These are phyloP conservation scores for Acanthococcus lagerstroemiae DNA, from an alignment of 2,888 invertebrate species.

Conservation along the genomic window DNA sequence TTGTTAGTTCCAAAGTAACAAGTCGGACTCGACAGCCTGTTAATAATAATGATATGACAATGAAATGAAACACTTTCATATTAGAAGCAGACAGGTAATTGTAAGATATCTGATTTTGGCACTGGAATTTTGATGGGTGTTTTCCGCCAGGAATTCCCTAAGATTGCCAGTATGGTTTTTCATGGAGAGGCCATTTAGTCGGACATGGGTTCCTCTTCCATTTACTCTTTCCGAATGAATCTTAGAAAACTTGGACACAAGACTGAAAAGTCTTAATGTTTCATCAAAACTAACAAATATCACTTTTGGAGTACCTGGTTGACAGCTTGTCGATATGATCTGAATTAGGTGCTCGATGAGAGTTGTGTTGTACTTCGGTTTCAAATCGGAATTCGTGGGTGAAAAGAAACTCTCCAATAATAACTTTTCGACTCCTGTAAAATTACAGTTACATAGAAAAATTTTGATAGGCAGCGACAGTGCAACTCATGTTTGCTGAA, in stretches of 20 bases:
- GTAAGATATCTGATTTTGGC: not conserved
- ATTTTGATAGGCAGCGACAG: conserved; percentile 3
- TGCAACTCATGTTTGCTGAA: not conserved
- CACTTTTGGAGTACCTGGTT: conserved; percentile 56
- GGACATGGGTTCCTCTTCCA: too few species aligned
- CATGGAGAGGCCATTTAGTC: too few species aligned
- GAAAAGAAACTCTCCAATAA: conserved; percentile 67
- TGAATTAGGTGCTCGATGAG: conserved; percentile 73
- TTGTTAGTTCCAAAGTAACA: conserved; percentile 80
- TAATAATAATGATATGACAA: conserved; percentile 33
- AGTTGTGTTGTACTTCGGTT: conserved; percentile 59
- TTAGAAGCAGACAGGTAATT: too few species aligned
- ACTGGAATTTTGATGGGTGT: too few species aligned
- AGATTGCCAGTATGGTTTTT: too few species aligned
- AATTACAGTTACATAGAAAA: conserved; percentile 37
- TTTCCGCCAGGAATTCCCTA: too few species aligned
- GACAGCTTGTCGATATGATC: conserved; percentile 74
- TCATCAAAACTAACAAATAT: conserved; percentile 6
- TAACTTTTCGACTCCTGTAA: conserved; percentile 68
- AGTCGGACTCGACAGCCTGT: conserved; percentile 76
- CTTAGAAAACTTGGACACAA: too few species aligned
- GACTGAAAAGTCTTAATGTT: too few species aligned
- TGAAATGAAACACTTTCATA: conserved; percentile 6
- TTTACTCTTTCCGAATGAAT: too few species aligned
- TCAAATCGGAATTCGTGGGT: conserved; percentile 47